These are phyloP conservation scores for Meteorus sp. DNA, from an alignment of 1,140 invertebrate genomes.

Conservation along the genomic window DNA sequence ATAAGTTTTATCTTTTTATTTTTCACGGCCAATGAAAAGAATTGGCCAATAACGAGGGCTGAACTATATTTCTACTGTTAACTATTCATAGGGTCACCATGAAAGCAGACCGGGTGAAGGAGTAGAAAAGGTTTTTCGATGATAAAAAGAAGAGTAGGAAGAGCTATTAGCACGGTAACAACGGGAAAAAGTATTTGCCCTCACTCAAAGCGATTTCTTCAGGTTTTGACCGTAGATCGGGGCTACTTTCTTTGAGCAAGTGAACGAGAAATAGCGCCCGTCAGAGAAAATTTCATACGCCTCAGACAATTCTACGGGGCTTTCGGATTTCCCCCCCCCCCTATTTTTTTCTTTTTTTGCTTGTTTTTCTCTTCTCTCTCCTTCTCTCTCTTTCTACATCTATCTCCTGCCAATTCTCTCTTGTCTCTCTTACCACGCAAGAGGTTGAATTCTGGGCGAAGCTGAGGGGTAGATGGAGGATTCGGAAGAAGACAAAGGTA, in stretches of 20 bases:
- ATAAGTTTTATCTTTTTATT: neutral
- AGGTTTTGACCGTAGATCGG: conserved; percentile 21
- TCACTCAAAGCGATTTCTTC: conserved; percentile 24
- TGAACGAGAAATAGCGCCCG: neutral
- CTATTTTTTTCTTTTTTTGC: conserved; percentile 5
- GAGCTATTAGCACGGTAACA: conserved; percentile 26
- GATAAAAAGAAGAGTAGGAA: conserved; percentile 20
- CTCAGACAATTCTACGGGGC: conserved; percentile 14
- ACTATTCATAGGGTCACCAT: conserved; percentile 21
- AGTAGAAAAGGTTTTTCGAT: conserved; percentile 1
- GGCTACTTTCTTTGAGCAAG: conserved; percentile 20
- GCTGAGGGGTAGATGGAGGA: too few species aligned
- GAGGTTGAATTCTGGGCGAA: conserved; percentile 3
- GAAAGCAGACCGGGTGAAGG: conserved; percentile 8
- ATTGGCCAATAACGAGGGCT: conserved; percentile 16
- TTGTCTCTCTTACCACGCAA: conserved; percentile 23
- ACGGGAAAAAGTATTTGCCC: conserved; percentile 25
- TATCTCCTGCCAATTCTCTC: neutral
- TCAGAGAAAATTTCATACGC: conserved; percentile 17
- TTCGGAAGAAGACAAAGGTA: too few species aligned
- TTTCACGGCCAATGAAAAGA: neutral
- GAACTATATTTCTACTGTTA: conserved; percentile 4
- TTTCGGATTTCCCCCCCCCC: neutral
- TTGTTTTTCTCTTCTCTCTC: neutral
- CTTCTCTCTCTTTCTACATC: neutral